phyloP scores from a whole-genome alignment of 1,140 invertebrate species.

The Drosophila arawakana region DNA sequence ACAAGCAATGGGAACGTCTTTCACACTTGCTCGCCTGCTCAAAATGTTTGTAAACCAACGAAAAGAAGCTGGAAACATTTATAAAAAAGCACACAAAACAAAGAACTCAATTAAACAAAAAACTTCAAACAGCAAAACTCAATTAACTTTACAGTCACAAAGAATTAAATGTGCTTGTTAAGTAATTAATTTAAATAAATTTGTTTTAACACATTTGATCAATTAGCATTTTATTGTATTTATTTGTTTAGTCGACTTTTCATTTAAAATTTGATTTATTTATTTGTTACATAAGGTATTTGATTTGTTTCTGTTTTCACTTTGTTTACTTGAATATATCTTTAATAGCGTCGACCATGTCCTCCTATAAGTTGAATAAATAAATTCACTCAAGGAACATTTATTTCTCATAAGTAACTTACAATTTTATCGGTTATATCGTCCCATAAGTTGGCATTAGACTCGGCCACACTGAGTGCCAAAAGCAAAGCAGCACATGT shows the following conservation, averaged over 20 bases:
- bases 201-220: not conserved
- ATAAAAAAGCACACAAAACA: conserved; percentile 10
- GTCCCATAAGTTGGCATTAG: conserved; percentile 34
- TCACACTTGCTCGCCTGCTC: conserved; percentile 44
- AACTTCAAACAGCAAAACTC: conserved; percentile 14
- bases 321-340: conserved; percentile 29
- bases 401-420: conserved; percentile 3
- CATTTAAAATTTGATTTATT: not conserved
- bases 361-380: conserved; percentile 14
- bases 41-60: conserved; percentile 51
- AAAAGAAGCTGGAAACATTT: conserved; percentile 41
- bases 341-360: conserved; percentile 36
- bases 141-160: not conserved
- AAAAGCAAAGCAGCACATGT: conserved; percentile 27
- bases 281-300: conserved; percentile 11
- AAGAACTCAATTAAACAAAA: conserved; percentile 56
- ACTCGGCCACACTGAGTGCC: conserved; percentile 27
- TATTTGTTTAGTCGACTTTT: not conserved
- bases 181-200: not conserved
- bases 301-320: not conserved
- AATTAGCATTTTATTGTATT: not conserved
- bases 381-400: not conserved
- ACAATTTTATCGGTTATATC: conserved; percentile 44
- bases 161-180: conserved; percentile 6
- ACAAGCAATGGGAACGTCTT: conserved; percentile 35